A percentile compares a stretch with the other conserved stretches of the same genome.
These are phyloP conservation scores for Pseudomyrmex sp. DNA, from an alignment of 1,140 invertebrate species.

Conservation along the genomic window DNA sequence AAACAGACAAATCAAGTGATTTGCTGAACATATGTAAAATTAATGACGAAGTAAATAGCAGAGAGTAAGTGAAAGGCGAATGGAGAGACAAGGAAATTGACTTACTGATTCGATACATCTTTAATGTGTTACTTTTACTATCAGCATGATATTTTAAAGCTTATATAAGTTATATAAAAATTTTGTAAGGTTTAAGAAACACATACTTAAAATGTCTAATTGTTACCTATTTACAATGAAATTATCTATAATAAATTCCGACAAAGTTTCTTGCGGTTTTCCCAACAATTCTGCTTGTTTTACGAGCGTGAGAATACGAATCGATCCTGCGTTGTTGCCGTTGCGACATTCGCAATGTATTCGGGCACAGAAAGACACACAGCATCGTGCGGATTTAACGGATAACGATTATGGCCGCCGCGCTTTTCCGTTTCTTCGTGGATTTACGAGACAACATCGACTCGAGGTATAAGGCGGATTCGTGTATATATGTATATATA, in stretches of 20 bases:
- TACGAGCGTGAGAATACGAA: constrained; percentile 32
- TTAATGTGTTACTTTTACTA: too few relatives aligned
- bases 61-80: too few relatives aligned
- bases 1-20: neutral
- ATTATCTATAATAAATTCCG: constrained; percentile 25
- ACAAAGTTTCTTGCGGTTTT: constrained; percentile 1
- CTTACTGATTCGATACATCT: too few relatives aligned
- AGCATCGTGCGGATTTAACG: constrained; percentile 57
- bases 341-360: constrained; percentile 52
- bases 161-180: too few relatives aligned
- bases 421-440: constrained; percentile 32
- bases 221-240: neutral
- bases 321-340: constrained; percentile 6
- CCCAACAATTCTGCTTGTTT: constrained; percentile 45
- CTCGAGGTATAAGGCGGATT: constrained; percentile 42
- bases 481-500: neutral
- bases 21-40: constrained; percentile 25
- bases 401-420: constrained; percentile 59
- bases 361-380: constrained; percentile 33
- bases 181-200: too few relatives aligned
- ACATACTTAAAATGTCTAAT: constrained; percentile 14
- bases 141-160: too few relatives aligned
- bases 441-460: constrained; percentile 56
- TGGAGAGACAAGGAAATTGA: too few relatives aligned
- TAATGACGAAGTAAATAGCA: neutral